These are phyloP conservation scores for Nipponacmea schrenckii DNA, from an alignment of 2,888 invertebrate genomes.

Conservation along the genomic window DNA sequence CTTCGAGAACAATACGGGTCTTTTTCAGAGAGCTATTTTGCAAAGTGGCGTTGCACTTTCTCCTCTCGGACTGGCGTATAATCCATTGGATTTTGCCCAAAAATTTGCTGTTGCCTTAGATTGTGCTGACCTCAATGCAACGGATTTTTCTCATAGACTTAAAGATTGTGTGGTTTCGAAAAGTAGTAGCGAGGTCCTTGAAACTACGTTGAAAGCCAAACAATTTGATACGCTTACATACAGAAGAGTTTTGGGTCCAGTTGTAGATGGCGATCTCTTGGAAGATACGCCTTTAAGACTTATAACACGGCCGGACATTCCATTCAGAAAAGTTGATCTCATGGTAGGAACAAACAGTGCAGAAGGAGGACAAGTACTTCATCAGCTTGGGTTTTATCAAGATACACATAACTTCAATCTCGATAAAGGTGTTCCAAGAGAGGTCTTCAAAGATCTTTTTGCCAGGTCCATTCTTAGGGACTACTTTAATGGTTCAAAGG, in stretches of 20 bases:
- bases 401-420: slow-evolving; percentile 15
- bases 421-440: slow-evolving; percentile 20
- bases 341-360: slow-evolving; percentile 26
- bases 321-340: slow-evolving; percentile 22
- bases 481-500: slow-evolving; percentile 17
- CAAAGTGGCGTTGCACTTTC: slow-evolving; percentile 41
- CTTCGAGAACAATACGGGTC: slow-evolving; percentile 38
- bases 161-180: slow-evolving; percentile 24
- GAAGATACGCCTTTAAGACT: slow-evolving; percentile 9
- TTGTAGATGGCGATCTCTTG: slow-evolving; percentile 24
- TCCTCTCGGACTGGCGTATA: background rate
- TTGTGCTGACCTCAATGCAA: background rate
- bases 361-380: slow-evolving; percentile 23
- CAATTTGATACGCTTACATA: background rate
- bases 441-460: slow-evolving; percentile 21
- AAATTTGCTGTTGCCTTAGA: background rate
- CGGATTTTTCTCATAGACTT: slow-evolving; percentile 16
- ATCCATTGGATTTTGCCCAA: background rate
- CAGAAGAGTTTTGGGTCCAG: slow-evolving; percentile 23
- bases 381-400: slow-evolving; percentile 18
- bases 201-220: slow-evolving; percentile 13
- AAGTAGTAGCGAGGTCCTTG: slow-evolving; percentile 13
- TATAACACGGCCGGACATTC: slow-evolving; percentile 19
- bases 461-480: slow-evolving; percentile 19
- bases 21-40: slow-evolving; percentile 45